phyloP scores from a whole-genome alignment of 2,888 invertebrate species.

The Congeria kusceri region DNA sequence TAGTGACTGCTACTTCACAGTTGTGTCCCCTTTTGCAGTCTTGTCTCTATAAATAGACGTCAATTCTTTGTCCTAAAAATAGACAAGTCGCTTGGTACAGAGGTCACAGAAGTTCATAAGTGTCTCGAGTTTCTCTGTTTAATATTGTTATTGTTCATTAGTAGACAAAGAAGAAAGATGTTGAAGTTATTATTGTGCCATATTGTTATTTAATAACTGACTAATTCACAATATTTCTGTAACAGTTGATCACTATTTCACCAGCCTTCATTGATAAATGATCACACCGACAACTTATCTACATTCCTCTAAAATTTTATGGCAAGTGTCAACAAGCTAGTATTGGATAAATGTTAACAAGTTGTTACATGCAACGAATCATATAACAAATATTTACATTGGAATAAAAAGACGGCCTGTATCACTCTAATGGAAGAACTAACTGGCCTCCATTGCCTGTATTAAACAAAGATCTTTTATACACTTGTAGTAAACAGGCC shows the following conservation, averaged over 20 bases:
- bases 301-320: not conserved
- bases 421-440: too few relatives aligned
- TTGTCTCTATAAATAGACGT: conserved; percentile 41
- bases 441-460: too few relatives aligned
- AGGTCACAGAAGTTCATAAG: conserved; percentile 53
- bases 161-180: conserved; percentile 7
- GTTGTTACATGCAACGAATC: not conserved
- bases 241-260: too few relatives aligned
- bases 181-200: conserved; percentile 36
- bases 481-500: too few relatives aligned
- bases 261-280: too few relatives aligned
- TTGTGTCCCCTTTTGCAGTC: conserved; percentile 4
- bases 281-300: too few relatives aligned
- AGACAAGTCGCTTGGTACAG: conserved; percentile 50
- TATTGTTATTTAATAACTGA: conserved; percentile 2
- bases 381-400: conserved; percentile 1
- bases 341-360: conserved; percentile 4
- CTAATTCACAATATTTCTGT: too few relatives aligned
- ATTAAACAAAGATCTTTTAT: too few relatives aligned
- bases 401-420: not conserved
- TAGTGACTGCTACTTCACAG: conserved; percentile 21
- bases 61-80: conserved; percentile 49
- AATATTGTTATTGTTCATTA: conserved; percentile 4
- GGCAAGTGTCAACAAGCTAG: not conserved
- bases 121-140: conserved; percentile 31